These are phyloP conservation scores for Stomorhina lunata DNA, from an alignment of 2,888 invertebrate species.

Conservation along the genomic window DNA sequence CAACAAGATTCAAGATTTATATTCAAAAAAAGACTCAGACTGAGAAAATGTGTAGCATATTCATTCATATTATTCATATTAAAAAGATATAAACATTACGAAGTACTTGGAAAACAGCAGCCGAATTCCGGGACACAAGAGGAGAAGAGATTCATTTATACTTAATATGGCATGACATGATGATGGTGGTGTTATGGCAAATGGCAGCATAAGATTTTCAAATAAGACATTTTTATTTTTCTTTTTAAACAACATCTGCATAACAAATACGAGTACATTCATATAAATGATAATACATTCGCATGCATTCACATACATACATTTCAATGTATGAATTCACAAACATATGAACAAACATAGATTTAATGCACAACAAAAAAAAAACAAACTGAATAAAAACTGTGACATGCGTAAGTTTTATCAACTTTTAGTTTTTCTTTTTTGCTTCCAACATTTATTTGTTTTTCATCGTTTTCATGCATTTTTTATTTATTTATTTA, in stretches of 20 bases:
- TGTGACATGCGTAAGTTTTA: slow-evolving; percentile 37
- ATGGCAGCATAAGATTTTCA: slow-evolving; percentile 31
- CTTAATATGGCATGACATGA: slow-evolving; percentile 53
- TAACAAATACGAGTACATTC: not conserved
- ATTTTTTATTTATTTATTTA: slow-evolving; percentile 41
- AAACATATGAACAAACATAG: not conserved
- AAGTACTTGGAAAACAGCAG: not conserved
- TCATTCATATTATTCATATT: too few relatives aligned
- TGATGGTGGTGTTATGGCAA: slow-evolving; percentile 20
- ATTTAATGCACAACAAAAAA: not conserved
- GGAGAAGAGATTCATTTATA: too few relatives aligned
- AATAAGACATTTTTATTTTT: slow-evolving; percentile 15
- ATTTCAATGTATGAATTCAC: not conserved
- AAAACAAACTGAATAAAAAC: not conserved
- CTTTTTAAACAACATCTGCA: slow-evolving; percentile 39
- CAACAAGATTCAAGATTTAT: not conserved
- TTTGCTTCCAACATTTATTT: not conserved
- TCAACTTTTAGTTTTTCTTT: not conserved
- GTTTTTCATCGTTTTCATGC: slow-evolving; percentile 27
- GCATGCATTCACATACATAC: not conserved
- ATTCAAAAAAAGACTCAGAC: too few relatives aligned
- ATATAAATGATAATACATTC: too few relatives aligned
- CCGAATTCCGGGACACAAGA: slow-evolving; percentile 15
- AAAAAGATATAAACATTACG: too few relatives aligned
- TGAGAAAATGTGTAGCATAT: slow-evolving; percentile 3